A percentile compares a stretch with the other conserved stretches of the same genome.
These are phyloP conservation scores for Toxostoma redivivum DNA, from an alignment of 2,113 vertebrate genomes.

Conservation along the genomic window DNA sequence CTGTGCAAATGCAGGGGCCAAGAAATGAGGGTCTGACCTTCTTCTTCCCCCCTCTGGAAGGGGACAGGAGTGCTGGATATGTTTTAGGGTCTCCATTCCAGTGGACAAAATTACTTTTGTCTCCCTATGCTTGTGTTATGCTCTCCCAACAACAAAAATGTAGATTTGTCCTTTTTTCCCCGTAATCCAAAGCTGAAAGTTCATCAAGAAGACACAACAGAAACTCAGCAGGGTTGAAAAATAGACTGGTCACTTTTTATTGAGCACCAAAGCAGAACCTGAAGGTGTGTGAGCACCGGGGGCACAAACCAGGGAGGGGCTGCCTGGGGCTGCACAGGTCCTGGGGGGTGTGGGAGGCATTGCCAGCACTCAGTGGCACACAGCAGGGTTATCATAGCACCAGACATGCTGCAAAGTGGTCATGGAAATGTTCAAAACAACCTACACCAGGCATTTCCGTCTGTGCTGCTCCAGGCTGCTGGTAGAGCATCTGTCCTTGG, in stretches of 20 bases:
- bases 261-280: conserved; percentile 35
- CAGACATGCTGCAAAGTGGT: background rate
- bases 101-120: background rate
- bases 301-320: background rate
- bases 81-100: background rate
- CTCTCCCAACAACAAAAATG: background rate
- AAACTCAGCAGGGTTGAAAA: background rate
- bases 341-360: background rate
- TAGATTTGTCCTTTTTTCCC: background rate
- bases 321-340: background rate
- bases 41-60: background rate
- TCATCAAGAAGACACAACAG: background rate
- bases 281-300: background rate
- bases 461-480: background rate
- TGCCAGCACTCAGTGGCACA: background rate
- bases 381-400: background rate
- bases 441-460: background rate
- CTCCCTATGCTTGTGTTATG: background rate
- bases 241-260: conserved; percentile 42
- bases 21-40: background rate
- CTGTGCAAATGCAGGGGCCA: background rate
- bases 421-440: background rate
- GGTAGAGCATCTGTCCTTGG: background rate
- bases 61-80: background rate
- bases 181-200: rapidly evolving